Evolutionary conservation across 2,113 vertebrate species (phyloP).

Genomic region (Osmerus mordax): DNA sequence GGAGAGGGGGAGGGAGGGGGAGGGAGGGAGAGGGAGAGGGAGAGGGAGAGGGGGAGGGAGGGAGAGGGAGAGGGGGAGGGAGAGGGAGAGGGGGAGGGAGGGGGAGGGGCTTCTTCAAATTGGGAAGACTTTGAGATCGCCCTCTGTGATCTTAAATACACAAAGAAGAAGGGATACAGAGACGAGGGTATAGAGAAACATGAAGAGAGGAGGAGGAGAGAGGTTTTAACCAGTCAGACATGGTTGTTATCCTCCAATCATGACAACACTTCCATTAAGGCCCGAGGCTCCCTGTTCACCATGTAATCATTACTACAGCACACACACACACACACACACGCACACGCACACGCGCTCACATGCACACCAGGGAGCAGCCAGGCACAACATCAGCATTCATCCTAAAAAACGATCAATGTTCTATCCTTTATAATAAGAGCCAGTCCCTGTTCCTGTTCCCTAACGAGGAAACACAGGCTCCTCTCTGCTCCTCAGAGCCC

Average conservation of each 20-base stretch:
- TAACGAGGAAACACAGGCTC: too few species aligned
- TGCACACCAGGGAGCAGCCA: neutral
- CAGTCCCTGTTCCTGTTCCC: too few species aligned
- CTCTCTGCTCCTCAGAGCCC: neutral
- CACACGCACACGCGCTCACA: neutral
- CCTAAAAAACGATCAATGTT: neutral
- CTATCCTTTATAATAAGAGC: neutral
- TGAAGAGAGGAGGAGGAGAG: neutral
- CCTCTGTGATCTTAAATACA: too few species aligned
- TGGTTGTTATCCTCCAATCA: neutral
- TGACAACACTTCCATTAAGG: slow-evolving; percentile 23
- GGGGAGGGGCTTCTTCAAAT: too few species aligned
- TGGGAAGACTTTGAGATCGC: too few species aligned
- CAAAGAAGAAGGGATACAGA: too few species aligned
- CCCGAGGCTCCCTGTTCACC: slow-evolving; percentile 25
- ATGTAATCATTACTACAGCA: slow-evolving; percentile 25
- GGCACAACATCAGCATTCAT: neutral
- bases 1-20: too few species aligned
- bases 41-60: too few species aligned
- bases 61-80: too few species aligned
- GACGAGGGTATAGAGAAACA: too few species aligned
- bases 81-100: too few species aligned
- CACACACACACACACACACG: neutral
- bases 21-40: too few species aligned
- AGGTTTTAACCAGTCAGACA: neutral